Conservation (phyloP, 2,113 vertebrate species). For the Oryzias melastigma region DNA sequence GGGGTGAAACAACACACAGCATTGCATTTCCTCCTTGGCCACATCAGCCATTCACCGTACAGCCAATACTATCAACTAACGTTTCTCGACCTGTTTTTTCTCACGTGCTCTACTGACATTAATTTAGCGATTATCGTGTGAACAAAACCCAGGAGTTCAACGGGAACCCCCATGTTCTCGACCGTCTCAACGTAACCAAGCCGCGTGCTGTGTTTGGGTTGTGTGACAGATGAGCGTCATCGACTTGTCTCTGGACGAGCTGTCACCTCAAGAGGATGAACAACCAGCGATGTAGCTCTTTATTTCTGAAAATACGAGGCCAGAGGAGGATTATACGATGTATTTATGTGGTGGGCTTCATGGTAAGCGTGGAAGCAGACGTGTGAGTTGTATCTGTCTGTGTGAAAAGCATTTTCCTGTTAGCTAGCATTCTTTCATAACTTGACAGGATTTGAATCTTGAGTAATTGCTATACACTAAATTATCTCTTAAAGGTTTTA, state of each 20-base stretch:
- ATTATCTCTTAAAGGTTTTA: too few species aligned
- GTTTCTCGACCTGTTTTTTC: too few species aligned
- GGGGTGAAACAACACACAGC: neutral
- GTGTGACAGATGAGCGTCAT: conserved; percentile 43
- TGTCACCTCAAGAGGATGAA: conserved; percentile 71
- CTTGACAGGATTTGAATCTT: too few species aligned
- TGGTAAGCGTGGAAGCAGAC: conserved; percentile 70
- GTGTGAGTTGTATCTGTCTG: neutral
- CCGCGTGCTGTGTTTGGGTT: neutral
- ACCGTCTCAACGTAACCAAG: neutral
- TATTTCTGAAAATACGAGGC: conserved; percentile 46
- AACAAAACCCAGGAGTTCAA: accelerated
- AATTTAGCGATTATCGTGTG: neutral
- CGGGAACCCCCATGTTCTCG: neutral
- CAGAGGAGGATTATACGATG: conserved; percentile 68
- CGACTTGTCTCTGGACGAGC: conserved; percentile 38
- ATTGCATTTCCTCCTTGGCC: neutral
- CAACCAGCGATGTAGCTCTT: conserved; percentile 57
- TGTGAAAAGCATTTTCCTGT: neutral
- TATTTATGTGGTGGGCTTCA: conserved; percentile 80
- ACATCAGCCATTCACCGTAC: neutral
- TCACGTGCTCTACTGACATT: too few species aligned
- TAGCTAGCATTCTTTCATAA: too few species aligned
- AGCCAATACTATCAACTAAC: neutral
- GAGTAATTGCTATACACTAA: too few species aligned